These are phyloP conservation scores for Muscidifurax raptorellus DNA, from an alignment of 1,140 invertebrate species.

Conservation along the genomic window DNA sequence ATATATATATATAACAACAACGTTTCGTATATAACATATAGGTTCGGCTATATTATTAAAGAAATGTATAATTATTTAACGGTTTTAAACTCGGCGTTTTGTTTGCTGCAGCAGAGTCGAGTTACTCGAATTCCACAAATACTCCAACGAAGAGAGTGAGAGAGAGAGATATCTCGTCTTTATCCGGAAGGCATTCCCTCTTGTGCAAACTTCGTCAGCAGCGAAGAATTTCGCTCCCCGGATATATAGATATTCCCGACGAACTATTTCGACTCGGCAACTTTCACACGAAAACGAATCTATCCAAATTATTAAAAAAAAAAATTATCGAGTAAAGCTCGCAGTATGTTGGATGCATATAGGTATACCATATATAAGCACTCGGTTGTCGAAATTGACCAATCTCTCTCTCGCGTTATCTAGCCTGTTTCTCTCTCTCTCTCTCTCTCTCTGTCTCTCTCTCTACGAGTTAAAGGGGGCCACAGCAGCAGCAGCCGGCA, in stretches of 20 bases:
- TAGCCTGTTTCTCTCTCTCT: too few species aligned
- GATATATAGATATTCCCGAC: constrained; percentile 3
- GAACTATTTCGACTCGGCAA: not conserved
- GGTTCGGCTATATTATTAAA: not conserved
- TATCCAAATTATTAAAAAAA: too few species aligned
- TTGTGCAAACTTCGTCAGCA: not conserved
- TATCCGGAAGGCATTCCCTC: not conserved
- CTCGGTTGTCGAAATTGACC: constrained; percentile 30
- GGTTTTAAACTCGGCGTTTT: not conserved
- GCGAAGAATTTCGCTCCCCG: not conserved
- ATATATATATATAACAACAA: too few species aligned
- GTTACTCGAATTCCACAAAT: not conserved
- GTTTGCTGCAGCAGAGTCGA: not conserved
- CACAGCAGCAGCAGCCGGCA: not conserved
- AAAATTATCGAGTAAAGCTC: not conserved
- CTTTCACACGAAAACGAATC: not conserved
- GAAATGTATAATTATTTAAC: not conserved
- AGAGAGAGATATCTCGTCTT: not conserved
- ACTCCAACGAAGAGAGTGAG: not conserved
- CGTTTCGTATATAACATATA: too few species aligned
- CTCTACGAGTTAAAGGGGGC: not conserved
- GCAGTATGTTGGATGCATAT: not conserved
- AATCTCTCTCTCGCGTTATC: constrained; percentile 34
- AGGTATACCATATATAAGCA: constrained; percentile 12
- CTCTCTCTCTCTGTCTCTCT: too few species aligned